Evolutionary conservation across 2,797 vertebrate species (phyloP), one percentile per base, ranked within the genome.

Genomic region (Dallia pectoralis): DNA sequence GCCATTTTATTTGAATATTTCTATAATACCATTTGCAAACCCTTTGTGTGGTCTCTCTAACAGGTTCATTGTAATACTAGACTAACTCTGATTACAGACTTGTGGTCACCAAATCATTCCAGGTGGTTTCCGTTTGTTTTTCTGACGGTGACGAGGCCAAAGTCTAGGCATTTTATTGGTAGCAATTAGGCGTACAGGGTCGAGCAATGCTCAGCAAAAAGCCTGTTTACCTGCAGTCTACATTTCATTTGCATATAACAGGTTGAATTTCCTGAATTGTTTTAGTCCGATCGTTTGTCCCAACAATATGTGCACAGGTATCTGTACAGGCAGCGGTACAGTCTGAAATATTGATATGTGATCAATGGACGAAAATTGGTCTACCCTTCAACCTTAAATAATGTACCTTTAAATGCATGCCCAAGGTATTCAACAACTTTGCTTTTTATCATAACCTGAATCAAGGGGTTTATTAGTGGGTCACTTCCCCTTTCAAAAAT

Each of bases 1-100:
- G 62, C n/a, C 80, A 84, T 79, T 67, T 79, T 74, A 84, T 90
- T 87, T 87, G 80, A 90, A 88, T 89, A 85, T 70, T 12, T 11
- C 6, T 44, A 44, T 12, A 44, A 44, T n/a, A n/a, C 40, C 40
- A 44, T 44, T 14, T 44, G 14, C 40, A 44, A 44, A 44, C 40
- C 40, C 2, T 44, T 11, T 44, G 11, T 44, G 5, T 44, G 40
- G 40, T 44, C 11, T 44, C 40, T 44, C 6, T 44, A 12, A 44
- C 7, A 3, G 14, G 40, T 44, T 44, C 1, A 44, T 44, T 44
- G 11, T 44, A 1, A 44, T 14, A 44, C 11, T 44, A 12, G 40
- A 9, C 40, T 44, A 44, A 44, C 40, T 44, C 11, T 1, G 40
- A 44, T 44, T 0, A 44, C 40, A 44, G 40, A 44, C 40, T 19